A percentile compares a stretch with the other conserved stretches of the same genome.
Evolutionary conservation across 2,888 invertebrate genomes (phyloP).

Genomic region (Macaria notata): DNA sequence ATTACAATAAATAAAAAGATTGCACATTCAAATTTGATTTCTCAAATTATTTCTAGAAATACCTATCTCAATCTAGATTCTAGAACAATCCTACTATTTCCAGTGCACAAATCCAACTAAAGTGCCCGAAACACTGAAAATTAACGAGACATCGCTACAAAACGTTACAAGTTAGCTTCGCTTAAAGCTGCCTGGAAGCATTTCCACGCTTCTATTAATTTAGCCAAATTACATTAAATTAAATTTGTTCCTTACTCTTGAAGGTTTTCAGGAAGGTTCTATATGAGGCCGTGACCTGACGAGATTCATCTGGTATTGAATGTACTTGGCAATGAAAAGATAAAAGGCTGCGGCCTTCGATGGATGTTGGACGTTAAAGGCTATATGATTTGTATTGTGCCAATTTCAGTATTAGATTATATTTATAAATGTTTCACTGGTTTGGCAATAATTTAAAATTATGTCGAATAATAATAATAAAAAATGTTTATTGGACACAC

Average conservation of each 20-base stretch:
- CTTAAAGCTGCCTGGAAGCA: constrained; percentile 21
- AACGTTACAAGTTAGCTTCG: constrained; percentile 10
- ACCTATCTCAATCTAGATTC: too few relatives aligned
- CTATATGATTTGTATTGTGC: background rate
- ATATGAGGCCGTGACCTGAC: constrained; percentile 28
- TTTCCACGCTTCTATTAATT: constrained; percentile 18
- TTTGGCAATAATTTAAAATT: too few relatives aligned
- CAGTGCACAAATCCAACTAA: constrained; percentile 2
- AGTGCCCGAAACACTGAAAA: constrained; percentile 2
- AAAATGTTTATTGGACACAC: too few relatives aligned
- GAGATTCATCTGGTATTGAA: constrained; percentile 17
- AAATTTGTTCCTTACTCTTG: constrained; percentile 17
- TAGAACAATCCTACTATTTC: background rate
- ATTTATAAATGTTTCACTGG: too few relatives aligned
- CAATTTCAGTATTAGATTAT: too few relatives aligned
- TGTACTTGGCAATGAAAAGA: constrained; percentile 12
- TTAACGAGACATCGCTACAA: constrained; percentile 12
- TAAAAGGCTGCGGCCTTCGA: background rate
- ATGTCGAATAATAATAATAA: too few relatives aligned
- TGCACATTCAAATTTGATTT: too few relatives aligned
- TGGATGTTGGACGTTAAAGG: background rate
- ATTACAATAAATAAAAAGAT: too few relatives aligned
- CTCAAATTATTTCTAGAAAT: too few relatives aligned
- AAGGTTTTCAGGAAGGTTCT: constrained; percentile 16
- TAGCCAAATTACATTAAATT: constrained; percentile 12